Evolutionary conservation across 37 sponge, comb jelly and placozoan genomes (phyloP).

Genomic region (Aphrocallistes beatrix): DNA sequence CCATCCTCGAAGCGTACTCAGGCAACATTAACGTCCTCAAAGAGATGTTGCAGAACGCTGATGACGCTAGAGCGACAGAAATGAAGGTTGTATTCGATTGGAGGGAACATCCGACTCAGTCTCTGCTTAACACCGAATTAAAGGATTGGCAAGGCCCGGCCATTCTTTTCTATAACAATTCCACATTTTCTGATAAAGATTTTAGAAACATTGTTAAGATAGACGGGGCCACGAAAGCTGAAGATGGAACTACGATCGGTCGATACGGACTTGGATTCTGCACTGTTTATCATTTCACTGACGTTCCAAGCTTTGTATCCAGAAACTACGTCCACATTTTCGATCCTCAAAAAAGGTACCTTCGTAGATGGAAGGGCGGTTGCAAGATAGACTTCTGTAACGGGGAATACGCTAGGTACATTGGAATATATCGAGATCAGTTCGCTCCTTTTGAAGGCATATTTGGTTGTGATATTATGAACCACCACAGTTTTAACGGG

Average conservation of each 20-base stretch:
- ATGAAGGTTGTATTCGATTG: slow-evolving; percentile 68
- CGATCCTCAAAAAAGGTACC: slow-evolving; percentile 59
- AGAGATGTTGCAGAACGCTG: slow-evolving; percentile 80
- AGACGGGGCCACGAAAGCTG: slow-evolving; percentile 53
- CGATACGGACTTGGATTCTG: slow-evolving; percentile 77
- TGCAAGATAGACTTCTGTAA: slow-evolving; percentile 25
- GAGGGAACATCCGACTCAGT: slow-evolving; percentile 21
- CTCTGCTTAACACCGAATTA: slow-evolving; percentile 34
- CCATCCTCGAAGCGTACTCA: slow-evolving; percentile 51
- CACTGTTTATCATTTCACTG: slow-evolving; percentile 56
- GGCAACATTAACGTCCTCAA: slow-evolving; percentile 58
- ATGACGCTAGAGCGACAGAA: slow-evolving; percentile 67
- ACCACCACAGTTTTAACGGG: slow-evolving; percentile 31
- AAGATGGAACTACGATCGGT: slow-evolving; percentile 54
- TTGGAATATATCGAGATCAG: slow-evolving; percentile 34
- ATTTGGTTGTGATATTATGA: slow-evolving; percentile 40
- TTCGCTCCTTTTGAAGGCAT: slow-evolving; percentile 48
- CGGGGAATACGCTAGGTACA: not conserved
- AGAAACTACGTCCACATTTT: slow-evolving; percentile 43
- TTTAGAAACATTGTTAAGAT: slow-evolving; percentile 56
- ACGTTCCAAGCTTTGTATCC: slow-evolving; percentile 69
- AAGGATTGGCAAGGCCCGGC: slow-evolving; percentile 76
- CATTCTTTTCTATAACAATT: slow-evolving; percentile 49
- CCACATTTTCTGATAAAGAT: slow-evolving; percentile 46
- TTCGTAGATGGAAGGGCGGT: not conserved